Evolutionary conservation across 2,113 vertebrate genomes (phyloP), one percentile per base, ranked within the genome.

Genomic region (Telmatochromis sp.): DNA sequence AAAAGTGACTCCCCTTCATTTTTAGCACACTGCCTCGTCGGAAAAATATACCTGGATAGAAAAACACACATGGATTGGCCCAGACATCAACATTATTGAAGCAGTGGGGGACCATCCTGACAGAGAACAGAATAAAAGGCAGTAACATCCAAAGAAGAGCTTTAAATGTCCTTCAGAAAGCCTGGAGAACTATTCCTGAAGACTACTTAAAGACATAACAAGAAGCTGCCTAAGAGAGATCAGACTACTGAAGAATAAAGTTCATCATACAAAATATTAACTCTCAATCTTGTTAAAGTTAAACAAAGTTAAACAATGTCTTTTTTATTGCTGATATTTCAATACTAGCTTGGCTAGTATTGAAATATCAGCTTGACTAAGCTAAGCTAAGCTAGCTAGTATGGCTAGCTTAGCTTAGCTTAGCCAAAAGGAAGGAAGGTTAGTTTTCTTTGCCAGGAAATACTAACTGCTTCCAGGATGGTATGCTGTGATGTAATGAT

Each of bases 21-120:
- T 71, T 15, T 42, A 73, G 40, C 8, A 45, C 37, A 45, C 37
- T 26, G 37, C 21, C 68, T 4, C 0, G 5, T 6, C 0, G 1
- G 3, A 10, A 73, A 45, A 45, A 4, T 14, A 45, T 45, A 17
- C 8, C 37, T 10, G 68, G 21, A 45, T 45, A 73, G 37, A 73
- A 73, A 73, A 71, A 42, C 21, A 26, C 37, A 73, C 37, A 45
- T 26, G 8, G 37, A 73, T 26, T 26, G 65, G 65, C 37, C 37
- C 2, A 1, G 65, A 73, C 68, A 15, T 73, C 68, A 7, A 26
- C 21, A 17, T 17, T 17, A 23, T 42, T 71, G n/a, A 71, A 71
- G 65, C 65, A 71, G 37, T 26, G 21, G 21, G 37, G 4, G n/a
- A 6, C 3, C 13, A 45, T 73, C 1, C 1, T 6, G 21, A 73